Evolutionary conservation across 2,888 invertebrate species (phyloP).

Genomic region (Agrochola circellaris): DNA sequence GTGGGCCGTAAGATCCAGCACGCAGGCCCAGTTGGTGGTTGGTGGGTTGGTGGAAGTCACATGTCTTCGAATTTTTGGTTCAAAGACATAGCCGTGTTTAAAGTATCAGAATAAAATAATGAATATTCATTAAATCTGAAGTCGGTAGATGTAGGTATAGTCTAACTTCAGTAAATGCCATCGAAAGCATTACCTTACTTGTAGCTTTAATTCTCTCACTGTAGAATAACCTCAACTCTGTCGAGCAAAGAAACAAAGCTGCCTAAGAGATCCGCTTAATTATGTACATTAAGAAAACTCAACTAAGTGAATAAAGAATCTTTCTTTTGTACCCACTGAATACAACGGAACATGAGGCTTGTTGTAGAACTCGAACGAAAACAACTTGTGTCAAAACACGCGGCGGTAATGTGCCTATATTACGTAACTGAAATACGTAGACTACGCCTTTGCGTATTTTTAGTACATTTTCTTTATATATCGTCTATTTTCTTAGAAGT

Average conservation of each 20-base stretch:
- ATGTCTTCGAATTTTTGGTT: neutral
- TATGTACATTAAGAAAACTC: conserved; percentile 60
- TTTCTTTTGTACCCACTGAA: conserved; percentile 58
- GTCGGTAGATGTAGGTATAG: neutral
- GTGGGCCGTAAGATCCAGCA: neutral
- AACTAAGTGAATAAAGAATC: conserved; percentile 59
- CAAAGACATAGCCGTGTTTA: neutral
- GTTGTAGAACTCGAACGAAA: conserved; percentile 51
- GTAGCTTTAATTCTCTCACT: conserved; percentile 27
- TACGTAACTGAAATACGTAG: conserved; percentile 33
- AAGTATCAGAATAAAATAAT: neutral
- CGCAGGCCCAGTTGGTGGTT: neutral
- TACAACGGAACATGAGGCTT: conserved; percentile 51
- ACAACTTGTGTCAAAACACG: conserved; percentile 44
- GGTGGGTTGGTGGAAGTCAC: neutral
- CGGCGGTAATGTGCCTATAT: conserved; percentile 27
- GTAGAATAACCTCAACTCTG: conserved; percentile 36
- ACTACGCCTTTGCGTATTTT: conserved; percentile 23
- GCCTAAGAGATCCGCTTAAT: conserved; percentile 48
- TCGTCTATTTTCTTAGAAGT: conserved; percentile 15
- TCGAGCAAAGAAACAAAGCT: conserved; percentile 53
- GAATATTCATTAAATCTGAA: no score
- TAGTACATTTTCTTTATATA: neutral
- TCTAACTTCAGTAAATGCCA: neutral
- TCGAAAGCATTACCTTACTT: conserved; percentile 21